These are phyloP conservation scores for Darevskia mixta DNA, from an alignment of 2,797 vertebrate species.

Conservation along the genomic window DNA sequence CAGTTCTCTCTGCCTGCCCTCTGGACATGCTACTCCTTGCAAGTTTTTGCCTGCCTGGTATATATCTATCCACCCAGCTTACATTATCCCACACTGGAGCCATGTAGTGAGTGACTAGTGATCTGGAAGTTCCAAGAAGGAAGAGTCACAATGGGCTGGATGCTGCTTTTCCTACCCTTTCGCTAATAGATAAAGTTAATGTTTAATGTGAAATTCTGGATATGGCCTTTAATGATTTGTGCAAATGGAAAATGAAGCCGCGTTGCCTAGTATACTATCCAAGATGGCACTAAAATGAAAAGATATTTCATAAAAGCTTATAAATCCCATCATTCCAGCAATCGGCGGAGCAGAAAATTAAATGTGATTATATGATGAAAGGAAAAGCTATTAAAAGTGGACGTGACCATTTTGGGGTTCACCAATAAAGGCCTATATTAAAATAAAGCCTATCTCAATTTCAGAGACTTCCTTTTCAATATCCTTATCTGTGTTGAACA, in stretches of 20 bases:
- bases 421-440: conserved; percentile 4
- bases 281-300: conserved; percentile 30
- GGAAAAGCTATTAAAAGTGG: conserved; percentile 38
- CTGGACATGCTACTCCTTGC: too few species aligned
- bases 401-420: conserved; percentile 38
- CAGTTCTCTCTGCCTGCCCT: too few species aligned
- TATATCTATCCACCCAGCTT: background rate
- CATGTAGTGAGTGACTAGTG: background rate
- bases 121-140: background rate
- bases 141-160: background rate
- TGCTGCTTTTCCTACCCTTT: background rate
- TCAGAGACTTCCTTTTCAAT: conserved; percentile 21
- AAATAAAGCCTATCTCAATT: conserved; percentile 38
- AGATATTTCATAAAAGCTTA: conserved; percentile 19
- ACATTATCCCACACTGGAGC: background rate
- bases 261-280: background rate
- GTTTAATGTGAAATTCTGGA: conserved; percentile 15
- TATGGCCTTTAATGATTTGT: conserved; percentile 20
- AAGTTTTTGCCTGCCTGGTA: too few species aligned
- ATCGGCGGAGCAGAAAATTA: conserved; percentile 29
- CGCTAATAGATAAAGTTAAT: background rate
- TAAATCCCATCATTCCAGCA: background rate
- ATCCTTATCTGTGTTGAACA: conserved; percentile 35
- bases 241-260: conserved; percentile 25
- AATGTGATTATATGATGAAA: conserved; percentile 35